Evolutionary conservation across 1,140 invertebrate species (phyloP), one percentile per base, ranked within the genome.

Genomic region (Akabosia matsudoensis): DNA sequence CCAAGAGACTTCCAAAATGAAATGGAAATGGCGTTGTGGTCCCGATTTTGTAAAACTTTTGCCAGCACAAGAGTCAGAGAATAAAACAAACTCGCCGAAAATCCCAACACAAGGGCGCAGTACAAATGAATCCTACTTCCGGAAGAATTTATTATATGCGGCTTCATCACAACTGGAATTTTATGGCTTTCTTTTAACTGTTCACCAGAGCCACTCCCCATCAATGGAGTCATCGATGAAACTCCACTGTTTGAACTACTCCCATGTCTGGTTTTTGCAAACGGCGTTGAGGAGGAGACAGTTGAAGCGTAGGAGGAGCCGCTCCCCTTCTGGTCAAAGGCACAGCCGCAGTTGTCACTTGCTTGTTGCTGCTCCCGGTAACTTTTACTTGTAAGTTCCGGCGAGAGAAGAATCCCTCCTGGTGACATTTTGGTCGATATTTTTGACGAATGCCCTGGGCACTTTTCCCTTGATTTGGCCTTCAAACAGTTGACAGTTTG

Each of bases 1-100:
- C 76, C 79, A 33, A 75, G 33, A 51, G 77, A 77, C 28, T 76
- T 70, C 76, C 76, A 79, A 1, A 79, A 72, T 34, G 54, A 45
- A 54, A 79, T 52, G 54, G 45, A 73, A 13, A 80, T 64, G 0
- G 76, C 70, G 33, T 78, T 54, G 34, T 76, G 52, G 52, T 72
- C 74, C 10, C 24, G 31, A 67, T 67, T 67, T 30, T 67, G 28
- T n/a, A 80, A 37, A 2, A 76, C 33, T 52, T 76, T 80, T 0
- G 74, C 76, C 30, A 80, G 24, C 24, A 78, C 22, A 24, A 75
- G 56, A 37, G 74, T 71, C 34, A 80, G 54, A 0, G 61, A 67
- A 22, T 30, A 67, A n/a, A 67, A 67, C 3, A 67, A n/a, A 30
- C 75, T 76, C 4, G 75, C 75, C 1, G 61, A 67, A 30, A 67